Evolutionary conservation across 1,140 invertebrate genomes (phyloP), one percentile per base, ranked within the genome.

Genomic region (Zaprionus capensis): DNA sequence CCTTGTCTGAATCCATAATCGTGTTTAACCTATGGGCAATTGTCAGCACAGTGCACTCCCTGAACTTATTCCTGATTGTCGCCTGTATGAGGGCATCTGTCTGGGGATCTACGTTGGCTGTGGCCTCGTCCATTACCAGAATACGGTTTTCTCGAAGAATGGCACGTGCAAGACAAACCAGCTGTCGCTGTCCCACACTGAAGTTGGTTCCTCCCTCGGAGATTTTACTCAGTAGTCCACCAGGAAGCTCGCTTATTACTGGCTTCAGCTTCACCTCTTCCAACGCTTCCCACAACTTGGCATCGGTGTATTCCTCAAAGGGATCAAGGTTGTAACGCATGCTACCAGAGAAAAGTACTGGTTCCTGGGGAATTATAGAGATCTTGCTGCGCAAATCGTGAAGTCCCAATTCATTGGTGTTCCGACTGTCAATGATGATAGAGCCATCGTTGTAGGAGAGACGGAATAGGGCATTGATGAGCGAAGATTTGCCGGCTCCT

Each of bases 401-500:
- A 0, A 92, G 63, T 2, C 95, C 91, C 14, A 97, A 93, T 15
- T 93, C 91, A 4, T 92, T 92, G 0, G 94, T 95, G 66, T 96
- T 93, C 0, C 95, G 87, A 1, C 90, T 93, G 69, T 96, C 95
- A 36, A 96, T 94, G 12, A 93, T 76, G 44, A 96, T 94, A 0
- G 64, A 72, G 14, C 95, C 95, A 11, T 94, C 93, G 14, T 94
- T 75, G 3, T 93, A 82, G 4, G 94, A 93, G 0, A 95, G 71
- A 1, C 95, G 94, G 72, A 97, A 97, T 0, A 96, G 85, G 7
- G 95, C 94, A 20, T 94, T 91, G 26, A 97, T 95, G 0, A 97
- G 81, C 0, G 96, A 97, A 4, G 96, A 96, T 92, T 98, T 98
- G 0, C 97, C 97, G 49, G 97, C 97, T 4, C 97, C 97, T 2